Evolutionary conservation across 2,888 invertebrate genomes (phyloP).

Genomic region (Archips crataeganus): DNA sequence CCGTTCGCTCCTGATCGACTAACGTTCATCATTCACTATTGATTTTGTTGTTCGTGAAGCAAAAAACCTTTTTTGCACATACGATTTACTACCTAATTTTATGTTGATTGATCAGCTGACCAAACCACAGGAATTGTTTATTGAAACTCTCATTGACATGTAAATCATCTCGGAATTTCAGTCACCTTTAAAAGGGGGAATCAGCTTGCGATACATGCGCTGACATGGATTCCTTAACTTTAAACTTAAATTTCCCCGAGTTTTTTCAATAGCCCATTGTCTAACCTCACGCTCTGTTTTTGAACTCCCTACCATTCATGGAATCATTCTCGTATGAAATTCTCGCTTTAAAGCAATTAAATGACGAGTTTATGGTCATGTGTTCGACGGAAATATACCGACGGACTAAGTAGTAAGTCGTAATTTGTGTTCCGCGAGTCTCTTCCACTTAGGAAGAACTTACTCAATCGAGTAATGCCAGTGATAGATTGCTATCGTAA

Average conservation of each 20-base stretch:
- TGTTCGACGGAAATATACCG: conserved; percentile 43
- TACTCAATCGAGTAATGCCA: conserved; percentile 21
- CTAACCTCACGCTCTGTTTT: conserved; percentile 57
- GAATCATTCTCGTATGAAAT: conserved; percentile 54
- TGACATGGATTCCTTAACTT: background rate
- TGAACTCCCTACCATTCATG: conserved; percentile 62
- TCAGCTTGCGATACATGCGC: background rate
- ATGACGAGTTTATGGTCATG: conserved; percentile 47
- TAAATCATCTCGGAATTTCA: too few species aligned
- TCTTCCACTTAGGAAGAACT: conserved; percentile 9
- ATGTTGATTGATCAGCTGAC: background rate
- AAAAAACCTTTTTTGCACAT: conserved; percentile 7
- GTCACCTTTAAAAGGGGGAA: too few species aligned
- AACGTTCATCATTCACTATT: conserved; percentile 50
- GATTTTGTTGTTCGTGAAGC: conserved; percentile 24
- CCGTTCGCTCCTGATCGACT: conserved; percentile 73
- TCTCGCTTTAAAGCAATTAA: conserved; percentile 48
- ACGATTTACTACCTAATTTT: background rate
- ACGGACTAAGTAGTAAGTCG: conserved; percentile 21
- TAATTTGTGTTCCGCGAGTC: conserved; percentile 15
- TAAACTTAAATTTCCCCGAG: conserved; percentile 58
- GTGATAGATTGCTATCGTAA: background rate
- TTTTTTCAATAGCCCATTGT: conserved; percentile 72
- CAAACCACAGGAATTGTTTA: too few species aligned
- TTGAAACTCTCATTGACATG: too few species aligned